Conservation (phyloP, 2,113 vertebrate species). For the Chloropsis hardwickii region DNA sequence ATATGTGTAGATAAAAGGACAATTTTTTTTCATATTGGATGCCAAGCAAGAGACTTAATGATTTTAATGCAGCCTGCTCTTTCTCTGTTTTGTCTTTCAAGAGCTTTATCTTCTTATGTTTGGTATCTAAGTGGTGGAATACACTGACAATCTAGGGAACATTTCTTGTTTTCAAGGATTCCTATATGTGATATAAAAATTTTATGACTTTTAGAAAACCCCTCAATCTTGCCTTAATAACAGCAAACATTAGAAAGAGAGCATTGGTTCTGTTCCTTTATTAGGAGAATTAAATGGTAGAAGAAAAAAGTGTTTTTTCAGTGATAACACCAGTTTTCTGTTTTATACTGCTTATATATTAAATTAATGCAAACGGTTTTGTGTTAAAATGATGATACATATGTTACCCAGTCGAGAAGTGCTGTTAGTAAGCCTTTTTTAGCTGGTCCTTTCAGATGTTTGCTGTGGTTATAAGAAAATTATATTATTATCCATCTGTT, state of each 20-base stretch:
- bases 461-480: neutral
- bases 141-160: neutral
- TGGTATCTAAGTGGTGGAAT: neutral
- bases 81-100: neutral
- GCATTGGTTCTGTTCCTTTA: neutral
- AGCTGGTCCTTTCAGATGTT: neutral
- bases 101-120: neutral
- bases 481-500: neutral
- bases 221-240: neutral
- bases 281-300: neutral
- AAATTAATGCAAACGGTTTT: neutral
- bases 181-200: neutral
- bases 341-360: neutral
- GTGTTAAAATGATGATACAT: neutral
- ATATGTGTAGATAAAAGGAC: neutral
- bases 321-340: neutral
- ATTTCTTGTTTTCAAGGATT: neutral
- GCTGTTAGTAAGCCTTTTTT: neutral
- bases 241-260: neutral
- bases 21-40: neutral
- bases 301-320: neutral
- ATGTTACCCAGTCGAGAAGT: neutral
- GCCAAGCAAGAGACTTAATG: neutral
- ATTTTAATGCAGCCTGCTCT: neutral
- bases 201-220: neutral